Base-by-base conservation (phyloP, 2,888 invertebrate species). In the Physocephala rufipes region DNA sequence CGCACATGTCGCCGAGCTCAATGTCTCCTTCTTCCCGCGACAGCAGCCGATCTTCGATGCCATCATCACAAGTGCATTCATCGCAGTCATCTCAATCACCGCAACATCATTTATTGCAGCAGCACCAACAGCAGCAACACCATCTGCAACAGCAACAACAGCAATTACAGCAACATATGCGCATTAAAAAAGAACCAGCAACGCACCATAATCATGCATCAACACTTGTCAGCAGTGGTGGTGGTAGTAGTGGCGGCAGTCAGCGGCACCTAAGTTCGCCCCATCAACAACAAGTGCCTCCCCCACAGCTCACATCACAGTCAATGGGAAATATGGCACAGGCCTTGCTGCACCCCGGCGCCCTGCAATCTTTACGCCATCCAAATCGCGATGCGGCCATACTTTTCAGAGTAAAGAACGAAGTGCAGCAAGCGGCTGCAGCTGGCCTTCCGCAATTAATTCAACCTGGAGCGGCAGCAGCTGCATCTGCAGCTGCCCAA, bases 321-420 rank as follows among this genome's bases (percentile, higher is more conserved):
- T 77, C 82, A 24, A 76, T 81, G 73, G 79, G 81, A 36, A 82
- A 79, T 55, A 79, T 83, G 71, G 80, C 82, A 4, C 82, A 83
- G 72, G 82, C 84, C 19, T 78, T 86, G 15, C 80, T 88, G 77
- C 88, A 88, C 73, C 85, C 86, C 49, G 85, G 85, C 45, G 86
- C 88, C 45, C 82, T 88, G 71, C 85, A 88, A 53, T 78, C 82
- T 49, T 76, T 88, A 74, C 86, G 87, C 2, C 88, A 88, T 79
- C 88, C 87, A 19, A 84, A 81, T 70, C 84, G 87, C n/a, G 86
- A 86, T 71, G 85, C 86, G 1, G 84, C 85, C 30, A 82, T 86
- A 28, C 74, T 86, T 67, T 86, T 86, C 77, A 84, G 86, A 15
- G 86, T 86, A 15, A 86, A 86, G 78, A 85, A 84, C 76, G 86